Evolutionary conservation across 1,140 invertebrate species (phyloP), one percentile per base, ranked within the genome.

Genomic region (Heliconius eleuchia): DNA sequence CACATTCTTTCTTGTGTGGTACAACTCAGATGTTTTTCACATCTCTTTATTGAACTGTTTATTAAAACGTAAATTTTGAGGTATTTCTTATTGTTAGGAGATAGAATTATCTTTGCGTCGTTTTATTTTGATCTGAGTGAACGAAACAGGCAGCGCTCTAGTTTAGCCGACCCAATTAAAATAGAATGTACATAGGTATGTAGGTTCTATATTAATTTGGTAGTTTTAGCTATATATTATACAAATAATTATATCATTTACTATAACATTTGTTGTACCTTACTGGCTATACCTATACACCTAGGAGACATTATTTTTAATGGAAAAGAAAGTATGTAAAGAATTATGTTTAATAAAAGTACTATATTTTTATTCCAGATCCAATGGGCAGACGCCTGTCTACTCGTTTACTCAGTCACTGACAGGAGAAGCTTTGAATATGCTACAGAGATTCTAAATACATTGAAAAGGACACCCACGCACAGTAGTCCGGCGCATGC

Each of bases 371-470:
- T 86, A 88, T 95, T 92, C 27, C 91, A 95, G 94, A 95, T 97
- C 50, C 95, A 96, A 88, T 97, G 97, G 97, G 96, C 97, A 1
- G 97, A 98, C 88, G 97, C 96, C 6, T 97, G 96, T 87, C 92
- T 97, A 7, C 95, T 97, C n/a, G 96, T 97, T 46, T 98, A 98
- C 91, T 97, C 97, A 81, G 96, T 98, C 78, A 97, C 97, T 7
- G 97, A 97, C 86, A 93, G 96, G 79, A 94, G 95, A 80, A 97
- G 96, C 79, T 97, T 97, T 84, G 94, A 96, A 71, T 96, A 97
- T 85, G 97, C 96, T 3, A 89, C 95, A 4, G 95, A 96, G 86
- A 95, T 96, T 37, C 88, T 97, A 70, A 95, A 95, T 39, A 95
- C 95, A 72, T 93, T 97, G 9, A 95, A 96, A 83, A 83, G 96